A percentile compares a stretch with the other conserved stretches of the same genome.
phyloP scores from a whole-genome alignment of 2,113 vertebrate genomes.

The Saccopteryx leptura region DNA sequence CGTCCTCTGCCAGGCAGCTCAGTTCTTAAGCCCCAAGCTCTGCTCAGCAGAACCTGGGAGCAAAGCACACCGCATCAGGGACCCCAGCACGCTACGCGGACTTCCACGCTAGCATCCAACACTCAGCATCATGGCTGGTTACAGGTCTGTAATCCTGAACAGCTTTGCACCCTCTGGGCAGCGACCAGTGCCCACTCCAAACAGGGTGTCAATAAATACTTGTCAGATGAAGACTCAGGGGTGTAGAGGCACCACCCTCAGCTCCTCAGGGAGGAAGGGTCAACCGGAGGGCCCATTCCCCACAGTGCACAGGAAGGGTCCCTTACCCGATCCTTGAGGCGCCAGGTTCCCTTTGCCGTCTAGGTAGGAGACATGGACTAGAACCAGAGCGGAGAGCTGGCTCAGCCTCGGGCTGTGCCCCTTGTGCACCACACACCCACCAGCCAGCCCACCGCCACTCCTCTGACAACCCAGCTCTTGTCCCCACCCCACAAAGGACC shows the following conservation, averaged over 20 bases:
- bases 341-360: constrained; percentile 96
- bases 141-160: background rate
- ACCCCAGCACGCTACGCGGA: background rate
- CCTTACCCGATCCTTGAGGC: constrained; percentile 93
- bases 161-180: background rate
- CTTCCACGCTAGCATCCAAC: background rate
- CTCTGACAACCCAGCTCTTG: background rate
- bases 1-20: background rate
- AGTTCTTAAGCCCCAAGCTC: background rate
- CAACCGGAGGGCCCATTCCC: background rate
- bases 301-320: no score
- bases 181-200: background rate
- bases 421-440: accelerated
- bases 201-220: accelerated
- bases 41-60: background rate
- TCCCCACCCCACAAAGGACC: background rate
- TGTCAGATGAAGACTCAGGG: background rate
- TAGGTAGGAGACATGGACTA: constrained; percentile 95
- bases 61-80: no score
- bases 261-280: background rate
- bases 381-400: background rate
- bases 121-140: background rate
- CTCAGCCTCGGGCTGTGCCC: background rate
- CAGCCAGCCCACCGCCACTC: background rate
- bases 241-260: background rate